Conservation (phyloP, 2,888 invertebrate species). For the Dolichopus griseipennis region DNA sequence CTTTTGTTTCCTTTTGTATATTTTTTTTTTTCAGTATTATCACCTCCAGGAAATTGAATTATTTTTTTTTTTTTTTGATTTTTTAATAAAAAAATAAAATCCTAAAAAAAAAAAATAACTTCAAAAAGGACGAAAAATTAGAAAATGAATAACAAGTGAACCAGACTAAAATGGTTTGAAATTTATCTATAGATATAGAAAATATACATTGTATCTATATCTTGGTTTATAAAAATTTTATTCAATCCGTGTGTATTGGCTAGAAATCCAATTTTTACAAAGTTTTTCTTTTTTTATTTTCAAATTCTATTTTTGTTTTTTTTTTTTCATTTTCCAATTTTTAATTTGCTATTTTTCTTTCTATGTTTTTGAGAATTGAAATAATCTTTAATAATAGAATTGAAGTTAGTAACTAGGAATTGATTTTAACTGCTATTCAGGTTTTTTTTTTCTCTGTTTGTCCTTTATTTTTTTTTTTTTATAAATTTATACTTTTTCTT, state of each 20-base stretch:
- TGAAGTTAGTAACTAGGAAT: constrained; percentile 15
- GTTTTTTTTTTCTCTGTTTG: not conserved
- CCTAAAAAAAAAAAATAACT: not conserved
- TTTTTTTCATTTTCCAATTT: not conserved
- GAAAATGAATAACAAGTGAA: not conserved
- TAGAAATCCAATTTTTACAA: too few species aligned
- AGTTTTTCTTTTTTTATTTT: too few species aligned
- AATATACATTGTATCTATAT: too few species aligned
- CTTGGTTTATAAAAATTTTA: too few species aligned
- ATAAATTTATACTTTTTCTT: not conserved
- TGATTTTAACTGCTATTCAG: constrained; percentile 21
- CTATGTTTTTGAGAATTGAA: constrained; percentile 18
- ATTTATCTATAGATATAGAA: too few species aligned
- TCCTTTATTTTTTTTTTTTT: not conserved
- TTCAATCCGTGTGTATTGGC: too few species aligned
- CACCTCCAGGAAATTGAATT: not conserved
- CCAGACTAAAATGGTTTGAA: not conserved
- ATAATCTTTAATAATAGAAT: constrained; percentile 13
- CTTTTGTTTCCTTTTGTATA: too few species aligned
- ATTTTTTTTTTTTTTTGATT: not conserved
- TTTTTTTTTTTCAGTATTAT: not conserved
- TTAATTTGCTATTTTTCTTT: too few species aligned
- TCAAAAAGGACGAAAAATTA: not conserved
- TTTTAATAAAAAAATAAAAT: too few species aligned
- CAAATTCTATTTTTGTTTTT: too few species aligned